Base-by-base conservation (phyloP, 2,113 vertebrate genomes). In the Channa maculata region DNA sequence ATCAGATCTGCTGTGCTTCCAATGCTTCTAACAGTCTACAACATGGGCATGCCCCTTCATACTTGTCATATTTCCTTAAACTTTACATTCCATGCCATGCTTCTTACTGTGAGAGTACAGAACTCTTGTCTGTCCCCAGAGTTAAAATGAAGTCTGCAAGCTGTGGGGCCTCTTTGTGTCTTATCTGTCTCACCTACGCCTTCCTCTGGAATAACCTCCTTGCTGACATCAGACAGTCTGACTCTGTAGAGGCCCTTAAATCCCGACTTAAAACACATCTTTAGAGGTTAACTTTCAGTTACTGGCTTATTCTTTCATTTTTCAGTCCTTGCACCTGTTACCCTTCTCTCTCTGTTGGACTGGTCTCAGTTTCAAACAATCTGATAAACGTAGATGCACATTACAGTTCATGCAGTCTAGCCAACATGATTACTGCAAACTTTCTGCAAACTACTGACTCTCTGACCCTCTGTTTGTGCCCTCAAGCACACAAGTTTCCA, bases 1-100 rank as follows among this genome's bases (percentile, higher is more conserved):
- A 8, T 52, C 9, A 44, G 9, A 44, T 51, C 49, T 5, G 8
- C 12, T 15, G 11, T 44, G 24, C 24, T 24, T 24, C 24, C 14
- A n/a, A 58, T 9, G 8, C 38, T 43, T 15, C 7, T 15, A 15
- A 41, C 13, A 6, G 15, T 2, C 33, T 9, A 44, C 8, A 44
- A 60, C 37, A 38, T 57, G 3, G 15, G 51, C 34, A 38, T 5
- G 15, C 9, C 8, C 9, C 15, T 14, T 38, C 41, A 44, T 33
- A 60, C n/a, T 33, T 62, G 60, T 48, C 60, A 48, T 24, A 62
- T 62, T 44, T 48, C 44, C 3, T 48, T 36, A 62, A 46, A 24
- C 6, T 44, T 8, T 62, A 14, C 48, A 12, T 60, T 45, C 58
- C 12, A 36, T 36, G 2, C 12, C 13, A 2, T 13, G 4, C 43